These are phyloP conservation scores for Siniperca knerii DNA, from an alignment of 2,113 vertebrate species.

Conservation along the genomic window DNA sequence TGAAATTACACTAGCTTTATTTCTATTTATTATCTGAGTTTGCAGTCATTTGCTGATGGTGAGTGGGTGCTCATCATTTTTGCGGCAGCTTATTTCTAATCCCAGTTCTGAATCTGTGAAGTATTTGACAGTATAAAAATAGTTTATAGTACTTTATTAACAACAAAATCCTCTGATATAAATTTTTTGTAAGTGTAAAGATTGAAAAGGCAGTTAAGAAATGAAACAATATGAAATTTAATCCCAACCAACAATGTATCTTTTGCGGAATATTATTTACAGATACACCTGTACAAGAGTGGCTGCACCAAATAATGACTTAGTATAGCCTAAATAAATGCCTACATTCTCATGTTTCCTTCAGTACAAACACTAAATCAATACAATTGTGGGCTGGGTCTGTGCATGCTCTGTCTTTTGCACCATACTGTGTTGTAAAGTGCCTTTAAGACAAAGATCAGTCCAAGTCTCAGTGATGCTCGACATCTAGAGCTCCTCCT, in stretches of 20 bases:
- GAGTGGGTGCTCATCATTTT: slow-evolving; percentile 16
- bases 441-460: slow-evolving; percentile 59
- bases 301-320: slow-evolving; percentile 38
- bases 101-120: slow-evolving; percentile 34
- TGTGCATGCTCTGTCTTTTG: slow-evolving; percentile 58
- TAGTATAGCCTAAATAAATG: slow-evolving; percentile 31
- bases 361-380: slow-evolving; percentile 48
- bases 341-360: slow-evolving; percentile 50
- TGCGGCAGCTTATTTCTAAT: slow-evolving; percentile 14
- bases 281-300: slow-evolving; percentile 72
- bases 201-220: slow-evolving; percentile 4
- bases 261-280: slow-evolving; percentile 73
- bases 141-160: slow-evolving; percentile 38
- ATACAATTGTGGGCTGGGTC: slow-evolving; percentile 40
- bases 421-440: slow-evolving; percentile 55
- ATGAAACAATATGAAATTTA: slow-evolving; percentile 41
- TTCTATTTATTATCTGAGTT: slow-evolving; percentile 11
- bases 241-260: slow-evolving; percentile 38
- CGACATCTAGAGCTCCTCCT: slow-evolving; percentile 28
- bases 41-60: slow-evolving; percentile 40
- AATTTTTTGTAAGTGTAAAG: slow-evolving; percentile 22
- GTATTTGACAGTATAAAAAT: slow-evolving; percentile 55
- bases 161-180: slow-evolving; percentile 33
- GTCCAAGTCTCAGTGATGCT: slow-evolving; percentile 63
- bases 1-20: slow-evolving; percentile 17